Evolutionary conservation across 1,140 invertebrate species (phyloP).

Genomic region (Psix sp.): DNA sequence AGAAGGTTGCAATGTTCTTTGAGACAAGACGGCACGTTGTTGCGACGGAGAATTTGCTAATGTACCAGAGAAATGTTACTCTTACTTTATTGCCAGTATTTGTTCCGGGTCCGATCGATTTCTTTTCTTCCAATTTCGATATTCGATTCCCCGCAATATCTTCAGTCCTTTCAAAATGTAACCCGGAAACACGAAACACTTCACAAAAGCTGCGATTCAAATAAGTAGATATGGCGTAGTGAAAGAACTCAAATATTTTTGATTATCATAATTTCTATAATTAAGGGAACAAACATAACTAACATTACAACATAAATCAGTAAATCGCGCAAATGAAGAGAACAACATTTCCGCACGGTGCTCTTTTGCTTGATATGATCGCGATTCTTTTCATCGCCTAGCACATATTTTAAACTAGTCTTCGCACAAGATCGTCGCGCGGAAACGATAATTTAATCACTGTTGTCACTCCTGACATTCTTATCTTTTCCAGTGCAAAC

Average conservation of each 20-base stretch:
- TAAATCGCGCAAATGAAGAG: slow-evolving; percentile 41
- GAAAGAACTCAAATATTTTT: not conserved
- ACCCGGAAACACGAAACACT: no score
- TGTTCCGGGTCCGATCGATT: slow-evolving; percentile 7
- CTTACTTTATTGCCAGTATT: slow-evolving; percentile 28
- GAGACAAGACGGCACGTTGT: slow-evolving; percentile 32
- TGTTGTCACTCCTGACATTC: slow-evolving; percentile 56
- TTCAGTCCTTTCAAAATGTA: no score
- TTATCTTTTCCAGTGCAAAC: slow-evolving; percentile 41
- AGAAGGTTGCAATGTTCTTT: slow-evolving; percentile 18
- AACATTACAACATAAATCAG: slow-evolving; percentile 29
- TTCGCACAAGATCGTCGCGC: slow-evolving; percentile 46
- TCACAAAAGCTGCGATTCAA: no score
- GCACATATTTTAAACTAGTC: slow-evolving; percentile 52
- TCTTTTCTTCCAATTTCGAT: slow-evolving; percentile 3
- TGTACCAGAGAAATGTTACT: slow-evolving; percentile 14
- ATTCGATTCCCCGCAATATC: no score
- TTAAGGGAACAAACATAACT: slow-evolving; percentile 37
- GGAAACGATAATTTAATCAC: slow-evolving; percentile 66
- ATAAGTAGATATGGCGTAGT: not conserved
- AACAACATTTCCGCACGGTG: slow-evolving; percentile 53
- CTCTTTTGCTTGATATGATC: slow-evolving; percentile 55
- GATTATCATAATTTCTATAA: slow-evolving; percentile 25
- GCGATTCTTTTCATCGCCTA: slow-evolving; percentile 58
- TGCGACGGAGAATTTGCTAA: slow-evolving; percentile 25